phyloP scores from a whole-genome alignment of 1,140 invertebrate species.

The Capitella teleta region DNA sequence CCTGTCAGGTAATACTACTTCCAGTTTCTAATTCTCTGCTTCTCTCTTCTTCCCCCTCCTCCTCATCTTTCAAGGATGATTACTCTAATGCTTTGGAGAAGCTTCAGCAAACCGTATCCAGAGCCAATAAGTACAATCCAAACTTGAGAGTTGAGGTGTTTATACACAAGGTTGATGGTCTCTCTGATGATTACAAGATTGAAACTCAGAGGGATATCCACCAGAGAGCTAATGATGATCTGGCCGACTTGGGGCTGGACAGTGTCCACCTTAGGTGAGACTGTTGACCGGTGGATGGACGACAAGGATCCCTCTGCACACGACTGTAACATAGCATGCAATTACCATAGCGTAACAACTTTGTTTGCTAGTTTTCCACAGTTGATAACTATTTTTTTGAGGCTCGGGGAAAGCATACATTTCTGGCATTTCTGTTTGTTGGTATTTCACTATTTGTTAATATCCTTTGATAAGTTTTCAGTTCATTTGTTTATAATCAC shows the following conservation, averaged over 20 bases:
- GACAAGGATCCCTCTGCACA: background rate
- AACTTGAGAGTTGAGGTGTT: conserved; percentile 97
- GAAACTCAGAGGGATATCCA: conserved; percentile 97
- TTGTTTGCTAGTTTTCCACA: too few species aligned
- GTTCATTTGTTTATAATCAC: too few species aligned
- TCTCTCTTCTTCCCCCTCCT: too few species aligned
- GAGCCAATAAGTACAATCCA: conserved; percentile 91
- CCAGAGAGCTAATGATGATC: conserved; percentile 87
- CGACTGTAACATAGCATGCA: too few species aligned
- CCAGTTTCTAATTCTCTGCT: too few species aligned
- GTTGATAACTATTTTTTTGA: too few species aligned
- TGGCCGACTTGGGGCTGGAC: conserved; percentile 67
- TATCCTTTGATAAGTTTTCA: too few species aligned
- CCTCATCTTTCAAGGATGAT: conserved; percentile 71
- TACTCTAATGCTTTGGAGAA: conserved; percentile 90
- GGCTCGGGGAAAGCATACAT: too few species aligned
- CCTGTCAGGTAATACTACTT: too few species aligned
- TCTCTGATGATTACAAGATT: conserved; percentile 98
- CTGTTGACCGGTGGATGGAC: background rate
- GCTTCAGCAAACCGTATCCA: conserved; percentile 80
- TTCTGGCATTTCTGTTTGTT: too few species aligned
- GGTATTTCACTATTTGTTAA: too few species aligned
- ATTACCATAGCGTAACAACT: too few species aligned
- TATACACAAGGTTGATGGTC: conserved; percentile 95
- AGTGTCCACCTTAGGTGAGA: conserved; percentile 42